A percentile compares a stretch with the other conserved stretches of the same genome.
Conservation (phyloP, 2,113 vertebrate genomes). For the Dolichotis patagonum region DNA sequence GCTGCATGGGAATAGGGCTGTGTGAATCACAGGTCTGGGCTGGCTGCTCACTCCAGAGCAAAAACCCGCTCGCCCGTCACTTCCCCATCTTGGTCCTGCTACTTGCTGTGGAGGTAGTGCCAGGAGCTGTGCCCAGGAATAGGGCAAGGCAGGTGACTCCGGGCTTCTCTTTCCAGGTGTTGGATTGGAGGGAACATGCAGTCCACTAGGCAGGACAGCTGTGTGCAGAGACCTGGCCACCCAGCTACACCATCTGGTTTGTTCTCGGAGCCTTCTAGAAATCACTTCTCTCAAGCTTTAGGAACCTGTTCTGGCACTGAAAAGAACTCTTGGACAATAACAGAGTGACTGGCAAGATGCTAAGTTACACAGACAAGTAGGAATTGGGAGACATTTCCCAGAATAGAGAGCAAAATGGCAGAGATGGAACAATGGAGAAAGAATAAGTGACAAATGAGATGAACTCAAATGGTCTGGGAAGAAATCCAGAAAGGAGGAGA, state of each 20-base stretch:
- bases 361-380: not conserved
- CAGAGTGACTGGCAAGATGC: not conserved
- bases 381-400: not conserved
- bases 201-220: not conserved
- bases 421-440: not conserved
- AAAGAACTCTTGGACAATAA: not conserved
- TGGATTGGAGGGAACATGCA: not conserved
- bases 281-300: not conserved
- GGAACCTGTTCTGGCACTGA: not conserved
- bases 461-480: rapidly evolving
- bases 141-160: not conserved
- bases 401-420: not conserved
- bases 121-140: not conserved
- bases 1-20: rapidly evolving
- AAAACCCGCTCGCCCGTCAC: rapidly evolving
- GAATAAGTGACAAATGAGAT: rapidly evolving
- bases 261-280: not conserved
- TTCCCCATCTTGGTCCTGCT: not conserved
- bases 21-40: not conserved
- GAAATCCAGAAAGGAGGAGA: not conserved
- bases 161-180: not conserved
- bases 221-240: not conserved
- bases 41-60: too few species aligned
- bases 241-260: rapidly evolving
- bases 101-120: rapidly evolving